phyloP scores from a whole-genome alignment of 2,113 vertebrate species.

The Zosterops lateralis region DNA sequence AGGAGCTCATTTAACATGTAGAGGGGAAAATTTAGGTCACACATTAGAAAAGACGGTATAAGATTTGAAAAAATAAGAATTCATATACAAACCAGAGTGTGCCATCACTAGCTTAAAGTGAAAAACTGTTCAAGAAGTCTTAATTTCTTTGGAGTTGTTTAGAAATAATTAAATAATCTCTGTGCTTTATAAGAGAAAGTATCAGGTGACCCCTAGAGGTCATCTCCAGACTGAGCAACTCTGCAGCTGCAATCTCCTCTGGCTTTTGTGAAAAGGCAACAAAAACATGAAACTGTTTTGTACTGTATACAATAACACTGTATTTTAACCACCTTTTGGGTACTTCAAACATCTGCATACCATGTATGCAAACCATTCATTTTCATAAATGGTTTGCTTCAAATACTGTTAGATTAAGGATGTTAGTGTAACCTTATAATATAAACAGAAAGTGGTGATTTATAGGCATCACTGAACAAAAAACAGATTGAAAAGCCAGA shows the following conservation, averaged over 20 bases:
- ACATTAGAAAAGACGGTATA: background rate
- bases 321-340: background rate
- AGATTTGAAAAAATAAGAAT: background rate
- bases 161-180: slow-evolving; percentile 6
- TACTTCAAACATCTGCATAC: background rate
- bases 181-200: background rate
- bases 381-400: slow-evolving; percentile 19
- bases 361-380: background rate
- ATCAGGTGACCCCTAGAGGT: slow-evolving; percentile 37
- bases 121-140: background rate
- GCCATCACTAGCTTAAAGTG: background rate
- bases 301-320: background rate
- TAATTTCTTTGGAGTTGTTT: background rate
- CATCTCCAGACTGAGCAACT: slow-evolving; percentile 3
- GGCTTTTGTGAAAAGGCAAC: background rate
- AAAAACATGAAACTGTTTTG: background rate
- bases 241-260: background rate
- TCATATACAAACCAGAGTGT: background rate
- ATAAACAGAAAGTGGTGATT: background rate
- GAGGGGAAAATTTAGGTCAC: slow-evolving; percentile 30
- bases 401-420: background rate
- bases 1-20: slow-evolving; percentile 8
- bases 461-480: background rate
- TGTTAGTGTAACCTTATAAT: background rate
- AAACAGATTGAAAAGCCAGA: background rate